Evolutionary conservation across 2,888 invertebrate genomes (phyloP), one percentile per base, ranked within the genome.

Genomic region (Leptopilina syphax): DNA sequence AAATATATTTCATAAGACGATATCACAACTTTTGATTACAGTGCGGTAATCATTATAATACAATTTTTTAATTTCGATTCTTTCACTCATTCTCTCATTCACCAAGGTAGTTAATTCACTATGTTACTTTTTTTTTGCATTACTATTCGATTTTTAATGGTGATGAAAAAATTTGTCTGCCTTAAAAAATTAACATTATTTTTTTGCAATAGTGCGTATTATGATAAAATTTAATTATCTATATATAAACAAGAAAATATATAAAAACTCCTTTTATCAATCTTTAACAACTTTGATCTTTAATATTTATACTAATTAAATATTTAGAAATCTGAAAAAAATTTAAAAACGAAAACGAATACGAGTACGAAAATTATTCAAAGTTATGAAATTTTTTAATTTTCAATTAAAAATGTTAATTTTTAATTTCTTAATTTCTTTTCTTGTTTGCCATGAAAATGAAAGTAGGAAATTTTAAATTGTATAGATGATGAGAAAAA

Each of bases 1-100:
- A 73, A 73, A 73, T 73, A 73, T 73, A 73, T 57, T 70, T 68
- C 47, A 47, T 60, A 73, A 34, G 9, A 41, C 68, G 47, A 24
- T 68, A 68, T 68, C 47, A 68, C 68, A 50, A 47, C 9, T 50
- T 70, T 27, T 50, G 50, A 50, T 10, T 70, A 50, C 68, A 70
- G 13, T 27, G 18, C 44, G 34, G 10, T 34, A 54, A 27, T 41
- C 54, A n/a, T 34, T 54, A 73, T 27, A 70, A 50, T 73, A 9
- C 57, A 54, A 34, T 27, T 18, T 54, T 70, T 18, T 54, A 8
- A 27, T 8, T 50, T 54, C 57, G 27, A 8, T 57, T 27, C 34
- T 57, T 4, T 50, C 27, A 54, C 13, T 8, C 27, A 13, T 18
- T 54, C 47, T 44, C 18, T 47, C 27, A 70, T 70, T 70, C 70